Base-by-base conservation (phyloP, 2,888 invertebrate species). In the Cosmopolites sordidus region DNA sequence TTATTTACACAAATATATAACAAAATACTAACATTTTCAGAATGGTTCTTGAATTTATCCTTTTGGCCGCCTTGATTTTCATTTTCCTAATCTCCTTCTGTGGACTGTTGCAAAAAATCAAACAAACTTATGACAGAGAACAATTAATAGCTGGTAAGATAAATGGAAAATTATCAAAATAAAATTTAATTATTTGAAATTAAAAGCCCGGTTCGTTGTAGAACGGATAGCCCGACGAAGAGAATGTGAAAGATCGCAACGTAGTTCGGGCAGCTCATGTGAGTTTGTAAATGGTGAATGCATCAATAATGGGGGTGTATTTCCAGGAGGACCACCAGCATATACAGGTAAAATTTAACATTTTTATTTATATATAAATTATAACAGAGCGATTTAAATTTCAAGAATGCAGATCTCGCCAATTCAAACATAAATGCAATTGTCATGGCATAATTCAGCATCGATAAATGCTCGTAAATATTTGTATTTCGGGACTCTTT, bases 1-100 rank as follows among this genome's bases (percentile, higher is more conserved):
- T n/a, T n/a, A n/a, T n/a, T n/a, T n/a, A n/a, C n/a, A n/a, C n/a
- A n/a, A n/a, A n/a, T n/a, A n/a, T n/a, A n/a, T n/a, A n/a, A n/a
- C n/a, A n/a, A n/a, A n/a, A n/a, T n/a, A n/a, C n/a, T n/a, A n/a
- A n/a, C n/a, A 45, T 51, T 57, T 60, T 56, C 46, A 69, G 64
- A 45, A 69, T 70, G 70, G 64, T 59, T 9, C 51, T 67, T 52
- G 70, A 69, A 63, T 48, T 69, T 29, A 54, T 69, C 14, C 58
- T 70, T 16, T 55, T 70, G 29, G 59, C 64, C 38, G 66, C 62
- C 16, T 56, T 70, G 16, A 65, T 69, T 40, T 60, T 69, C 16
- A 58, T 70, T 15, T 69, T 70, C 50, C 61, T 70, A 22, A 60
- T 64, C 9, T 70, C 69, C 6, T 68, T 69, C 52, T 69, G 69